These are phyloP conservation scores for Octopus sinensis DNA, from an alignment of 1,140 invertebrate genomes.

Conservation along the genomic window DNA sequence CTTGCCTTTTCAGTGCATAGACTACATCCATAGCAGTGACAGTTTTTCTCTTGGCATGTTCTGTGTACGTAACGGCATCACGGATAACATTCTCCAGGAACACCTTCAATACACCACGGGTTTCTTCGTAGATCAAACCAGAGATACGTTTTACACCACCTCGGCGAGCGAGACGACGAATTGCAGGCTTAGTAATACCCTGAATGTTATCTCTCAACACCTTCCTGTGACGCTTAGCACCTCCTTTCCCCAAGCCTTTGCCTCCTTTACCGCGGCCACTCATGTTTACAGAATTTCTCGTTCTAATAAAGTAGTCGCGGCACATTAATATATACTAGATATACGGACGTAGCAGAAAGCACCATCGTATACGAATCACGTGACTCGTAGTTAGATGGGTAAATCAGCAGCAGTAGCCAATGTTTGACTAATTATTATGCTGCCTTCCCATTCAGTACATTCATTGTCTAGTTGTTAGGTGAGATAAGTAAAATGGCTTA, in stretches of 20 bases:
- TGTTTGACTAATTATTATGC: too few species aligned
- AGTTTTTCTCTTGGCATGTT: slow-evolving; percentile 80
- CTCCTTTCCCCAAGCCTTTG: slow-evolving; percentile 44
- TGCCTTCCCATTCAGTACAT: too few species aligned
- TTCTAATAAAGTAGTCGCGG: too few species aligned
- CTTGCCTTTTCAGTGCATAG: slow-evolving; percentile 42
- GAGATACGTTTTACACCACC: slow-evolving; percentile 76
- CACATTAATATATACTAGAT: too few species aligned
- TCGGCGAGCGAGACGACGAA: slow-evolving; percentile 67
- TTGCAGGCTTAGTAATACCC: slow-evolving; percentile 71
- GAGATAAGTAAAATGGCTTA: too few species aligned
- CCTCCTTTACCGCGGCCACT: background rate
- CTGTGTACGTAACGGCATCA: slow-evolving; percentile 80
- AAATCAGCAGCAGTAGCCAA: too few species aligned
- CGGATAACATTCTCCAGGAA: slow-evolving; percentile 80
- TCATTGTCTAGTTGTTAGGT: too few species aligned
- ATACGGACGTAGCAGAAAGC: too few species aligned
- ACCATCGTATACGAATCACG: too few species aligned
- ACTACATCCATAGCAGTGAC: slow-evolving; percentile 84
- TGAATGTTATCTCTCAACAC: slow-evolving; percentile 72
- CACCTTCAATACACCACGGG: slow-evolving; percentile 64
- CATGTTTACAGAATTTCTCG: background rate
- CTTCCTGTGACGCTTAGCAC: slow-evolving; percentile 50
- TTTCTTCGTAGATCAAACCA: slow-evolving; percentile 67
- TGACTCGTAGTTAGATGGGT: too few species aligned